Base-by-base conservation (phyloP, 2,113 vertebrate genomes). In the human region DNA sequence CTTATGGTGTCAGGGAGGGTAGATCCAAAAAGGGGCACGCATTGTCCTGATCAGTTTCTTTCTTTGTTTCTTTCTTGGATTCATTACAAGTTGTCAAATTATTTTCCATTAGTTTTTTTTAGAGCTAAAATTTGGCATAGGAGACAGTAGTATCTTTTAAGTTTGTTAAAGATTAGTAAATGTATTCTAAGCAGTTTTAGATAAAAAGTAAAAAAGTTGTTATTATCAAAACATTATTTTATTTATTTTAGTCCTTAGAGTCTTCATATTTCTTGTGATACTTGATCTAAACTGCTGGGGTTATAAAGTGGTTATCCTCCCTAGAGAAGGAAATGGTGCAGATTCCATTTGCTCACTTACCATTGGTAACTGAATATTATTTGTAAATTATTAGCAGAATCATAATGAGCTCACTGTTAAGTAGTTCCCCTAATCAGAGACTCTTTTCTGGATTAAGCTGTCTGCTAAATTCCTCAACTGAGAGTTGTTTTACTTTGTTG, bases 301-400 rank as follows among this genome's bases (percentile, higher is more conserved):
- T 52, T 97, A 38, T 78, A 59, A 86, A 93, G 20, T 57, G 57
- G 25, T 85, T 57, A 40, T 52, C 55, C 20, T 88, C 94, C 52
- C 11, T 88, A 90, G 45, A 66, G 45, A 95, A 94, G 73, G 75
- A 86, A 70, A 48, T 94, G 61, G 38, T 83, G 16, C 66, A n/a
- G 68, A 61, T 82, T 52, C 32, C 11, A 55, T 4, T 52, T 59
- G 35, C 52, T 81, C 64, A 23, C 66, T 59, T 57, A 93, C 80
- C 85, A 55, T 75, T 80, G 48, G 45, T 75, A 85, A 86, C 73
- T 73, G 48, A 95, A 48, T 66, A 38, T 23, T 89, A 88, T 87
- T 86, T 94, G 38, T 97, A 83, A 97, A 83, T 94, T 93, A 55
- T 72, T 88, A 95, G 64, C 13, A 94, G 23, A 32, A 66, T 57